These are phyloP conservation scores for Loxodonta africana DNA, from an alignment of 2,113 vertebrate species.

Conservation along the genomic window DNA sequence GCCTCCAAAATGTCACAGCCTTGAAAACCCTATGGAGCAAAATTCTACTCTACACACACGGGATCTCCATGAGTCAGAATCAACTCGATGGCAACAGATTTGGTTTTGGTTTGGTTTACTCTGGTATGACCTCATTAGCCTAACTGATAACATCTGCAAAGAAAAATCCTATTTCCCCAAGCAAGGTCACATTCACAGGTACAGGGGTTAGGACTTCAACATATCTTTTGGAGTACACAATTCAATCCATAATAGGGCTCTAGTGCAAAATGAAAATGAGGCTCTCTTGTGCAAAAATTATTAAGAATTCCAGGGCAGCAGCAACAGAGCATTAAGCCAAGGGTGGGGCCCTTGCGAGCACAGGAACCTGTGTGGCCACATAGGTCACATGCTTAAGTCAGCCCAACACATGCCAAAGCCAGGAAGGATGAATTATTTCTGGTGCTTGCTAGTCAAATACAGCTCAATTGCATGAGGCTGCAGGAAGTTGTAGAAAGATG, in stretches of 20 bases:
- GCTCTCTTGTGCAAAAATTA: not conserved
- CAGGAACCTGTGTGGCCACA: not conserved
- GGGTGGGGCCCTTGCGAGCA: not conserved
- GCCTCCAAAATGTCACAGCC: not conserved
- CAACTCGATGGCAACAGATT: not conserved
- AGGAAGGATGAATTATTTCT: not conserved
- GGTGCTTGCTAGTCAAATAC: not conserved
- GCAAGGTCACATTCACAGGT: not conserved
- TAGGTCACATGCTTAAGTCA: not conserved
- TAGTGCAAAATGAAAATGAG: not conserved
- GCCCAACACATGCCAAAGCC: not conserved
- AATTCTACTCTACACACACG: not conserved
- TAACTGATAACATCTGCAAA: too few relatives aligned
- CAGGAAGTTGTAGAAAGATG: rapidly evolving
- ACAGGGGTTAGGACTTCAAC: not conserved
- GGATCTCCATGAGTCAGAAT: not conserved
- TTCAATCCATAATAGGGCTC: not conserved
- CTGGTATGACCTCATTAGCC: too few relatives aligned
- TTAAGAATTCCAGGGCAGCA: not conserved
- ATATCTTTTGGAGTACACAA: not conserved
- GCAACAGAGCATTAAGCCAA: not conserved
- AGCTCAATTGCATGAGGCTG: rapidly evolving
- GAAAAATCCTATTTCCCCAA: not conserved
- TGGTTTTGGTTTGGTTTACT: not conserved
- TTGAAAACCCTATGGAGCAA: too few relatives aligned